phyloP scores from a whole-genome alignment of 2,888 invertebrate genomes.

The Hirudinaria manillensis region DNA sequence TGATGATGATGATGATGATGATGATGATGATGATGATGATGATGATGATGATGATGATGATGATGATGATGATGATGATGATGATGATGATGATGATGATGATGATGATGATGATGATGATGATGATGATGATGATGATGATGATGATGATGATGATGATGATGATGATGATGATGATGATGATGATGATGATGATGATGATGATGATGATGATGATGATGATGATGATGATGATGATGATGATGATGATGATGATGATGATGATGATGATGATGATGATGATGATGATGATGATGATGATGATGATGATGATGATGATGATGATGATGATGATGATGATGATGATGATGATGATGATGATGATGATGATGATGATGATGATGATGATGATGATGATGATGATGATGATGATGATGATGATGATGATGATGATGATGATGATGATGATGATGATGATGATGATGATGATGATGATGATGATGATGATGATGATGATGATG shows the following conservation, averaged over 20 bases:
- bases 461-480: constrained; percentile 9
- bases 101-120: constrained; percentile 27
- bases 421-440: neutral
- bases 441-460: constrained; percentile 8
- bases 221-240: constrained; percentile 31
- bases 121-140: constrained; percentile 26
- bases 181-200: constrained; percentile 20
- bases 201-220: constrained; percentile 27
- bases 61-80: constrained; percentile 24
- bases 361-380: too few species aligned
- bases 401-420: constrained; percentile 17
- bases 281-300: constrained; percentile 41
- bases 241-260: constrained; percentile 28
- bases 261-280: constrained; percentile 38
- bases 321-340: constrained; percentile 28
- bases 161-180: constrained; percentile 39
- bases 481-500: constrained; percentile 9
- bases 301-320: constrained; percentile 15
- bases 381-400: constrained; percentile 26
- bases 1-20: constrained; percentile 40
- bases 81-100: constrained; percentile 28
- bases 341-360: constrained; percentile 28
- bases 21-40: constrained; percentile 39
- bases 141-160: constrained; percentile 38
- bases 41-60: constrained; percentile 24